These are phyloP conservation scores for Misgurnus mizolepis DNA, from an alignment of 2,113 vertebrate genomes.

Conservation along the genomic window DNA sequence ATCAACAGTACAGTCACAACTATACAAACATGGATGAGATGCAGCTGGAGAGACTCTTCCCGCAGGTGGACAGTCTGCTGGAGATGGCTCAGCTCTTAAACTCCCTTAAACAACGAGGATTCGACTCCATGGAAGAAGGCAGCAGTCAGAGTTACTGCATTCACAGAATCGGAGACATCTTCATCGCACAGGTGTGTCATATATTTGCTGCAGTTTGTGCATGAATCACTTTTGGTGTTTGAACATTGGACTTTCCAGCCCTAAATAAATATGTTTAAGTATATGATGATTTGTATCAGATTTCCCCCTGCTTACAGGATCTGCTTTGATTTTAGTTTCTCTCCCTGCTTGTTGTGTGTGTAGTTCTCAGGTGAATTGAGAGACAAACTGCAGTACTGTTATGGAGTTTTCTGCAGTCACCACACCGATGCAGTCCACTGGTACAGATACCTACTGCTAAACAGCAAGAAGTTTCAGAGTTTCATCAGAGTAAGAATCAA, in stretches of 20 bases:
- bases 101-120: slow-evolving; percentile 77
- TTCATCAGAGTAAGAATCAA: slow-evolving; percentile 80
- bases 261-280: no score
- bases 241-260: no score
- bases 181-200: slow-evolving; percentile 82
- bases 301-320: no score
- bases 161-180: slow-evolving; percentile 82
- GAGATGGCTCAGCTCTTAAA: slow-evolving; percentile 76
- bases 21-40: slow-evolving; percentile 62
- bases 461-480: slow-evolving; percentile 89
- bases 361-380: slow-evolving; percentile 89
- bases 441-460: slow-evolving; percentile 88
- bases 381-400: slow-evolving; percentile 81
- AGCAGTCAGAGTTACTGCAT: slow-evolving; percentile 81
- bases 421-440: slow-evolving; percentile 80
- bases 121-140: slow-evolving; percentile 77
- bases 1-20: background rate
- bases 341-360: background rate
- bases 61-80: slow-evolving; percentile 77
- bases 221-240: no score
- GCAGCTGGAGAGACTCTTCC: slow-evolving; percentile 79
- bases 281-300: no score
- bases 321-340: background rate
- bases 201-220: no score
- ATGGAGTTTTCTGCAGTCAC: slow-evolving; percentile 83